These are phyloP conservation scores for Lepidostoma basale DNA, from an alignment of 1,140 invertebrate genomes.

Conservation along the genomic window DNA sequence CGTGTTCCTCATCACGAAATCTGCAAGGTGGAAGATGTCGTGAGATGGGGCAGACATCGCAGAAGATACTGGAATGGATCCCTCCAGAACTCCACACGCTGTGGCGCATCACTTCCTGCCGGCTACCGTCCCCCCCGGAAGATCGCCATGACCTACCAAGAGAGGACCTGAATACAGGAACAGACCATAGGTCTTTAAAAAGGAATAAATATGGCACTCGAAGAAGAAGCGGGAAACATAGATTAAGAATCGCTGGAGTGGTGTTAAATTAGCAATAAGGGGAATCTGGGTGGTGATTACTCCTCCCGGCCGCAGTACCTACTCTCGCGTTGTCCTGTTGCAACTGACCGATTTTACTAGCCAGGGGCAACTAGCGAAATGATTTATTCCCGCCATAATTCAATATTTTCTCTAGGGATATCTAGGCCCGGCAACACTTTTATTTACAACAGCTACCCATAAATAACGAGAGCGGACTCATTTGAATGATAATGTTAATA, in stretches of 20 bases:
- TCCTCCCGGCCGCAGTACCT: background rate
- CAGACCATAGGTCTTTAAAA: too few species aligned
- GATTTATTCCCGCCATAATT: conserved; percentile 6
- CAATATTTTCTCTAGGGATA: conserved; percentile 1
- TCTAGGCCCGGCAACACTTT: background rate
- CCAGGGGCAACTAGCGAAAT: background rate
- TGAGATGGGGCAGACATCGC: too few species aligned
- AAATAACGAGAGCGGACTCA: background rate
- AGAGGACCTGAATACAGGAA: too few species aligned
- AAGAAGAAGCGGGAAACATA: too few species aligned
- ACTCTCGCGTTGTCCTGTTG: background rate
- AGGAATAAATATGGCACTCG: too few species aligned
- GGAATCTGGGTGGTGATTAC: background rate
- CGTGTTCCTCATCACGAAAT: too few species aligned
- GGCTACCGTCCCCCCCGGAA: too few species aligned
- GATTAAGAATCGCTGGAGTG: background rate
- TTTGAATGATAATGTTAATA: conserved; percentile 3
- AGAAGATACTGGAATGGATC: too few species aligned
- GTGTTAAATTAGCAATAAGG: background rate
- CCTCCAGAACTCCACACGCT: too few species aligned
- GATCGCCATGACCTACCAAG: too few species aligned
- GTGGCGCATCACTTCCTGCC: too few species aligned
- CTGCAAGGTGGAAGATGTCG: too few species aligned
- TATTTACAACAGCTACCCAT: background rate
- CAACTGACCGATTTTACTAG: conserved; percentile 17